A percentile compares a stretch with the other conserved stretches of the same genome.
phyloP scores from a whole-genome alignment of 1,140 invertebrate genomes.

The Delia radicum region DNA sequence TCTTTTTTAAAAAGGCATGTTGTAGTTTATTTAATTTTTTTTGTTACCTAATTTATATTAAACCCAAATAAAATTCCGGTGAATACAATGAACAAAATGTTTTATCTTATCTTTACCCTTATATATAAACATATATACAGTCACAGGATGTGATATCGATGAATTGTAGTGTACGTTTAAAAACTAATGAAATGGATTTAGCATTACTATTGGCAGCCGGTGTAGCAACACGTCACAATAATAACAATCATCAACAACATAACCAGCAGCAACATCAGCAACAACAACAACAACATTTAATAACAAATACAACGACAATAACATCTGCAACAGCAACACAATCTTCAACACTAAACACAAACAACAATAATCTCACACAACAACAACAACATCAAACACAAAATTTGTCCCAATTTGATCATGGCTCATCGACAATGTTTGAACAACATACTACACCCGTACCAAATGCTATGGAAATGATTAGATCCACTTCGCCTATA shows the following conservation, averaged over 20 bases:
- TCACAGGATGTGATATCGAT: conserved; percentile 54
- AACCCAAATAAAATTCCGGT: background rate
- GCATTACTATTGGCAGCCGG: conserved; percentile 35
- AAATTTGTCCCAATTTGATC: background rate
- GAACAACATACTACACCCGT: background rate
- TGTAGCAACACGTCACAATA: conserved; percentile 18
- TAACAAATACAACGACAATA: conserved; percentile 37
- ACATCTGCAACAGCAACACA: conserved; percentile 31
- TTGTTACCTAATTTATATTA: background rate
- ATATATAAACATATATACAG: conserved; percentile 6
- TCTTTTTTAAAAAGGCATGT: background rate
- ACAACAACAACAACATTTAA: conserved; percentile 17
- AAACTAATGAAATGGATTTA: conserved; percentile 59
- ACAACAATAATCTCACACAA: conserved; percentile 32
- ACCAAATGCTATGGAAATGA: background rate
- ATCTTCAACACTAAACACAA: conserved; percentile 11
- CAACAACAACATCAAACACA: background rate
- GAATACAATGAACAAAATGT: background rate
- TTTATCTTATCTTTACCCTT: background rate
- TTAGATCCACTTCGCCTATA: conserved; percentile 21
- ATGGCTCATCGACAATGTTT: background rate
- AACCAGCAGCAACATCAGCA: conserved; percentile 25
- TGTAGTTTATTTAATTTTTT: background rate
- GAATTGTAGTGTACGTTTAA: conserved; percentile 59
- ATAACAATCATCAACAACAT: conserved; percentile 1